These are phyloP conservation scores for Pseudococcus viburni DNA, from an alignment of 2,888 invertebrate genomes.

Conservation along the genomic window DNA sequence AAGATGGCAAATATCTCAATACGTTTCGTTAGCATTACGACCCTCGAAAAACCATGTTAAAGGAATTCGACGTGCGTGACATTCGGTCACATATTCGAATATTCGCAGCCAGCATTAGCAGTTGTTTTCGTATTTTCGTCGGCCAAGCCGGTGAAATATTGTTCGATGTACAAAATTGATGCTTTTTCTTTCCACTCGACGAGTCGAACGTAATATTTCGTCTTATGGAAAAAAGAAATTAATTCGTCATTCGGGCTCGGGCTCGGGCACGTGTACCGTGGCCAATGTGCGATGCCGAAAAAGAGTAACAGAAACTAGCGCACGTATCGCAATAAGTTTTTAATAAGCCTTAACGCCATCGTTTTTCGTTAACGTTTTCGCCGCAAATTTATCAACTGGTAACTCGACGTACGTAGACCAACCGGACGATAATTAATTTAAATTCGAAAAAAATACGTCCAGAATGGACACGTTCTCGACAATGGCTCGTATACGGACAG, in stretches of 20 bases:
- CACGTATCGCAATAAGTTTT: slow-evolving; percentile 43
- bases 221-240: slow-evolving; percentile 44
- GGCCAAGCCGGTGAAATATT: slow-evolving; percentile 35
- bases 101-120: slow-evolving; percentile 21
- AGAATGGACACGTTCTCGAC: background rate
- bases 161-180: slow-evolving; percentile 44
- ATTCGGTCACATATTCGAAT: slow-evolving; percentile 44
- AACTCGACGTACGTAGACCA: background rate
- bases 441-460: slow-evolving; percentile 17
- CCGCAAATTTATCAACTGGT: slow-evolving; percentile 14
- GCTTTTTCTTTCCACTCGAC: slow-evolving; percentile 44
- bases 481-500: background rate
- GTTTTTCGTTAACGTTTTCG: slow-evolving; percentile 17
- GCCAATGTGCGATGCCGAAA: no score
- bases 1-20: slow-evolving; percentile 49
- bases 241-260: slow-evolving; percentile 36
- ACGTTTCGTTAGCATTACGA: slow-evolving; percentile 37
- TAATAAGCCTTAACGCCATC: slow-evolving; percentile 27
- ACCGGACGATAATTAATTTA: slow-evolving; percentile 15
- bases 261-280: background rate
- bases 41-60: slow-evolving; percentile 37
- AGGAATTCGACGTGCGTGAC: slow-evolving; percentile 47
- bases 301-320: background rate
- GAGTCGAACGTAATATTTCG: slow-evolving; percentile 47
- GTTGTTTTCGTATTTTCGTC: slow-evolving; percentile 34